Percentiles rank a stretch among this genome's conserved stretches.
Evolutionary conservation across 2,797 vertebrate genomes (phyloP).

Genomic region (Merluccius polli): DNA sequence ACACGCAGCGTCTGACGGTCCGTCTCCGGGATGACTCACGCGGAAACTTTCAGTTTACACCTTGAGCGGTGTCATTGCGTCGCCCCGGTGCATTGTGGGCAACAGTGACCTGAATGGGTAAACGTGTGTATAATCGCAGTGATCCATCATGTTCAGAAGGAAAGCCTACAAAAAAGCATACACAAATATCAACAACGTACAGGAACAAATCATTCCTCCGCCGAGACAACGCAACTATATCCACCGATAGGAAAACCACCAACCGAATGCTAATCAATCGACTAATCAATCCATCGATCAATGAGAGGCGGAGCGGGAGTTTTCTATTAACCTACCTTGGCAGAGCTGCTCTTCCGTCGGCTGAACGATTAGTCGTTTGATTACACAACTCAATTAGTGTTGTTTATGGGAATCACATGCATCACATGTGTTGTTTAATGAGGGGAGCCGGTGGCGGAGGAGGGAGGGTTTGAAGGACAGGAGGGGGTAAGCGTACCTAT

Average conservation of each 20-base stretch:
- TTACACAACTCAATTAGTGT: not conserved
- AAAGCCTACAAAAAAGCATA: not conserved
- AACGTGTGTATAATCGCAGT: not conserved
- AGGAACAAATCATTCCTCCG: not conserved
- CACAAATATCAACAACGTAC: not conserved
- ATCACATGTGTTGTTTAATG: not conserved
- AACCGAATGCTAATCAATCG: not conserved
- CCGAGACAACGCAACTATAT: not conserved
- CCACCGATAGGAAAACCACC: not conserved
- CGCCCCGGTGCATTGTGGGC: not conserved
- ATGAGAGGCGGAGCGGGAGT: not conserved
- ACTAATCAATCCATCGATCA: not conserved
- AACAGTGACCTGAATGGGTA: not conserved
- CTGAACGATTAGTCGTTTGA: not conserved
- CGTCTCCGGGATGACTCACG: too few relatives aligned
- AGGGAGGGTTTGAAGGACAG: too few relatives aligned
- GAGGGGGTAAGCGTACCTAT: too few relatives aligned
- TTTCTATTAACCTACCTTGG: not conserved
- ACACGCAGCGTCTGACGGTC: too few relatives aligned
- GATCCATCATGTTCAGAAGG: not conserved
- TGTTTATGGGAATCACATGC: not conserved
- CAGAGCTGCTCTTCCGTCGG: not conserved
- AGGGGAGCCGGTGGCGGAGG: too few relatives aligned
- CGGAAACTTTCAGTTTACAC: not conserved
- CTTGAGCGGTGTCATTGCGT: not conserved